Percentiles rank a stretch among this genome's conserved stretches.
These are phyloP conservation scores for Mycetomoellerius zeteki DNA, from an alignment of 1,140 invertebrate species.

Conservation along the genomic window DNA sequence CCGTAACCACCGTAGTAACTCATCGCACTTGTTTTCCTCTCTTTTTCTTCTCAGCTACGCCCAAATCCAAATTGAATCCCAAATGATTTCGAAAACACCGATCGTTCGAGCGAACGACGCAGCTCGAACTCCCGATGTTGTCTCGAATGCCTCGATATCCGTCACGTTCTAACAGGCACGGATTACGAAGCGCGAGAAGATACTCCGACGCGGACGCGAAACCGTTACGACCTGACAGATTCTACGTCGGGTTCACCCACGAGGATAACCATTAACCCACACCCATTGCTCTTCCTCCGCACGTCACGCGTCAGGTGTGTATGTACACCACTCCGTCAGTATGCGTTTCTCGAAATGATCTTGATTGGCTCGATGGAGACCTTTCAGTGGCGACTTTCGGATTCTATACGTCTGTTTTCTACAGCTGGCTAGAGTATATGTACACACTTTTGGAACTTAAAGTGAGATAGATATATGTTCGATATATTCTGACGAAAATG, in stretches of 20 bases:
- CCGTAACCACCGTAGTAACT: conserved; percentile 65
- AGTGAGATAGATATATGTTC: no score
- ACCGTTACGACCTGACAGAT: conserved; percentile 58
- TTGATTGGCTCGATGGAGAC: not conserved
- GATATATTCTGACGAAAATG: no score
- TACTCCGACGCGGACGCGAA: not conserved
- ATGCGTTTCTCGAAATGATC: not conserved
- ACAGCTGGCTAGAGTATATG: no score
- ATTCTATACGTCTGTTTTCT: no score
- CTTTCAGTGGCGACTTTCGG: not conserved
- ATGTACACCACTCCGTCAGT: no score
- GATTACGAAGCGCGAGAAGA: not conserved
- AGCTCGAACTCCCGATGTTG: not conserved
- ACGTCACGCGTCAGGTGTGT: no score
- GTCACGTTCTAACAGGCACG: conserved; percentile 1
- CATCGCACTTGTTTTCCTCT: conserved; percentile 38
- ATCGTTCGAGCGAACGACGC: not conserved
- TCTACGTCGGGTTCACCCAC: conserved; percentile 29
- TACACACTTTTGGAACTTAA: no score
- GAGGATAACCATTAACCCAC: conserved; percentile 41
- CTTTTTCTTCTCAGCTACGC: conserved; percentile 25
- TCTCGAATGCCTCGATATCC: not conserved
- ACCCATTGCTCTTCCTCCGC: not conserved
- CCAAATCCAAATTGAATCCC: not conserved
- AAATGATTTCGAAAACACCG: not conserved